Evolutionary conservation across 2,797 vertebrate species (phyloP).

Genomic region (Crenuchus spilurus): DNA sequence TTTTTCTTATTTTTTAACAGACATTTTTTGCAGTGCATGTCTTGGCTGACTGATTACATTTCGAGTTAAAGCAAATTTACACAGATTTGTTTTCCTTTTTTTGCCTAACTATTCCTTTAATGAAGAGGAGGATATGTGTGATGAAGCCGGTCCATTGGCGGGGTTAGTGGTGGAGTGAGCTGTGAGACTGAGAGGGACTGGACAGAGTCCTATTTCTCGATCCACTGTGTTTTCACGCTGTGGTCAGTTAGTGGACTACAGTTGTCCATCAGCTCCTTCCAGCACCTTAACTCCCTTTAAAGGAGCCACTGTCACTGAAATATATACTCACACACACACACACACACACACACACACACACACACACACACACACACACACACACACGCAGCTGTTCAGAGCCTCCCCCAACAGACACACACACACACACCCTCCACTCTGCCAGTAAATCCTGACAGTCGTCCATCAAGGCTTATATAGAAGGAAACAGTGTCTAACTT

Average conservation of each 20-base stretch:
- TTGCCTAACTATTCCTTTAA: not conserved
- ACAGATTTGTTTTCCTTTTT: too few relatives aligned
- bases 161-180: not conserved
- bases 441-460: slow-evolving; percentile 60
- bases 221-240: slow-evolving; percentile 59
- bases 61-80: too few relatives aligned
- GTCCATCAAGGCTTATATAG: slow-evolving; percentile 54
- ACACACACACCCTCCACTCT: slow-evolving; percentile 20
- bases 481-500: slow-evolving; percentile 66
- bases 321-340: not conserved
- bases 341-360: slow-evolving; percentile 16
- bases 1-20: too few relatives aligned
- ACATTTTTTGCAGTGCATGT: too few relatives aligned
- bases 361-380: slow-evolving; percentile 48
- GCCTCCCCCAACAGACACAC: slow-evolving; percentile 1
- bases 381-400: slow-evolving; percentile 53
- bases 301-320: slow-evolving; percentile 69
- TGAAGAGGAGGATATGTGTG: not conserved
- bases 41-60: too few relatives aligned
- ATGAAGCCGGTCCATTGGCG: not conserved
- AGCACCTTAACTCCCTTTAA: slow-evolving; percentile 76
- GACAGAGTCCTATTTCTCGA: slow-evolving; percentile 48
- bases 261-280: slow-evolving; percentile 64
- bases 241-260: slow-evolving; percentile 47
- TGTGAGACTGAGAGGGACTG: slow-evolving; percentile 33